Evolutionary conservation across 1,140 invertebrate genomes (phyloP).

Genomic region (Microvelia longipes): DNA sequence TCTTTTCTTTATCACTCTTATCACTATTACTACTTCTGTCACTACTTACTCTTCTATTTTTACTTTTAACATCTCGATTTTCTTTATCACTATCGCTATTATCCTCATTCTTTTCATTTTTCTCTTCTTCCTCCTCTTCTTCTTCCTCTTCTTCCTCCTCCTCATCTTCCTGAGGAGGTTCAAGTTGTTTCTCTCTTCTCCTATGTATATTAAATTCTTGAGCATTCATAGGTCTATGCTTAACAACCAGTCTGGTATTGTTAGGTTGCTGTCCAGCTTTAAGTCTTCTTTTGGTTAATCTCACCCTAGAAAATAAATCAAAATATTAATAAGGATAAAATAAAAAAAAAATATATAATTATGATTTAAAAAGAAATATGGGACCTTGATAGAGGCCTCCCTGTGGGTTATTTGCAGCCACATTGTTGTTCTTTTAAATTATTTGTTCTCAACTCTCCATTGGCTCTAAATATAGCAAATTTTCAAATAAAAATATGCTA

Average conservation of each 20-base stretch:
- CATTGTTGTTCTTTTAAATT: no score
- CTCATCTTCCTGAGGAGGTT: conserved; percentile 62
- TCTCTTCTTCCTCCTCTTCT: conserved; percentile 15
- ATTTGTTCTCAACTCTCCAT: no score
- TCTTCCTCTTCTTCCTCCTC: conserved; percentile 45
- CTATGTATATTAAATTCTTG: conserved; percentile 74
- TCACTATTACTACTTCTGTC: conserved; percentile 10
- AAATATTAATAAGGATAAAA: background rate
- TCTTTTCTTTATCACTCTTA: background rate
- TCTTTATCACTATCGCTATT: conserved; percentile 13
- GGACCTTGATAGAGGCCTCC: no score
- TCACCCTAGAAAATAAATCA: conserved; percentile 41
- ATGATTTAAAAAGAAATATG: background rate
- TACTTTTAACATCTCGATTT: conserved; percentile 10
- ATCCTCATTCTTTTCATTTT: conserved; percentile 14
- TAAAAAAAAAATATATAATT: background rate
- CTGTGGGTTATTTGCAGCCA: no score
- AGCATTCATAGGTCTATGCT: conserved; percentile 74
- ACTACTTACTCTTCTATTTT: background rate
- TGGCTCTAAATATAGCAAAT: no score
- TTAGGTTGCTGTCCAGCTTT: conserved; percentile 51
- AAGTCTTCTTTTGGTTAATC: conserved; percentile 75
- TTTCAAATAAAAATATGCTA: no score
- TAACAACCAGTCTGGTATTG: conserved; percentile 73
- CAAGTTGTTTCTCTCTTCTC: conserved; percentile 69